These are phyloP conservation scores for Euthynnus affinis DNA, from an alignment of 2,797 vertebrate genomes.

Conservation along the genomic window DNA sequence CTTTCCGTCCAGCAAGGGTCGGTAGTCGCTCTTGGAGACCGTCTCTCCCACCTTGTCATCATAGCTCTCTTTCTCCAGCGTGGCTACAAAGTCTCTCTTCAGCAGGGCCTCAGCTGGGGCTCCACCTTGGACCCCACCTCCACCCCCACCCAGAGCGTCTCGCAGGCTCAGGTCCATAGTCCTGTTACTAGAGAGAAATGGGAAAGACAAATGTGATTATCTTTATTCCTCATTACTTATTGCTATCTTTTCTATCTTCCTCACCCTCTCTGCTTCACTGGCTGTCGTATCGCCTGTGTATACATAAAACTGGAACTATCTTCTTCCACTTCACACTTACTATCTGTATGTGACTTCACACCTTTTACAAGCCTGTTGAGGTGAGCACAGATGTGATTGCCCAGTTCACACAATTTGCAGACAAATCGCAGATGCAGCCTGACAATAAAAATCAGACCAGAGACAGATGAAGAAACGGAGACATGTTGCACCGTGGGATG, in stretches of 20 bases:
- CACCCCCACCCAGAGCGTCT: slow-evolving; percentile 86
- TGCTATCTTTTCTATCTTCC: background rate
- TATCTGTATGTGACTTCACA: slow-evolving; percentile 3
- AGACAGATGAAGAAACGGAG: background rate
- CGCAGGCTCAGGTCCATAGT: slow-evolving; percentile 92
- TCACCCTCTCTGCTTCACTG: background rate
- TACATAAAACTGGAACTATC: background rate
- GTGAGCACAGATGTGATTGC: background rate
- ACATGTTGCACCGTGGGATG: background rate
- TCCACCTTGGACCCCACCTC: slow-evolving; percentile 66
- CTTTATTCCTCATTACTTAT: background rate
- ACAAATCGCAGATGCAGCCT: background rate
- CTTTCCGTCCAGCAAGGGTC: slow-evolving; percentile 91
- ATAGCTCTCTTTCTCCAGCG: slow-evolving; percentile 91
- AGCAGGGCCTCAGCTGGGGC: slow-evolving; percentile 84
- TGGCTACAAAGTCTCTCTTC: slow-evolving; percentile 92
- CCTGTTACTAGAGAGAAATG: slow-evolving; percentile 54
- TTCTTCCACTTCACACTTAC: background rate
- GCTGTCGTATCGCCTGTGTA: background rate
- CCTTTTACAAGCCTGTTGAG: background rate
- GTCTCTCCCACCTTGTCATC: slow-evolving; percentile 94
- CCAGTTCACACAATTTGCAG: background rate
- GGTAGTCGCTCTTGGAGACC: slow-evolving; percentile 91
- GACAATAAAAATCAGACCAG: background rate
- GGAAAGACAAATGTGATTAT: background rate